Conservation (phyloP, 2,888 invertebrate genomes). For the Diarsia brunnea region DNA sequence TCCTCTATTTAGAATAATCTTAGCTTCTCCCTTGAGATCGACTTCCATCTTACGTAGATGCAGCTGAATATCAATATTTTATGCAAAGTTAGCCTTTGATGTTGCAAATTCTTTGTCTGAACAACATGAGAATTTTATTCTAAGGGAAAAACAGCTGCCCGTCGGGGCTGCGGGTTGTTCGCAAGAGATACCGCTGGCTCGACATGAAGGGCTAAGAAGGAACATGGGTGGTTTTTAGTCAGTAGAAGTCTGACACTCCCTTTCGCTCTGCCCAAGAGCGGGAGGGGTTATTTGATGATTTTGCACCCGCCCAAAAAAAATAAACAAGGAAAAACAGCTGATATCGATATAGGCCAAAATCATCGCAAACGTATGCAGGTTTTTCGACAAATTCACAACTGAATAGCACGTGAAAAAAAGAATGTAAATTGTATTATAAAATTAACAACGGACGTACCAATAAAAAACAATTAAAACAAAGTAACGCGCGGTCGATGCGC, state of each 20-base stretch:
- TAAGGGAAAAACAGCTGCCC: not conserved
- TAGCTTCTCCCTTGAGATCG: slow-evolving; percentile 22
- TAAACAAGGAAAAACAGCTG: not conserved
- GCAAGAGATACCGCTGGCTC: no score
- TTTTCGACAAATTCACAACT: slow-evolving; percentile 5
- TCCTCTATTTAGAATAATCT: slow-evolving; percentile 16
- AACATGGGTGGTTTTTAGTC: no score
- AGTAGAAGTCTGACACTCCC: no score
- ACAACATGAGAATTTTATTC: not conserved
- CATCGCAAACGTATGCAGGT: not conserved
- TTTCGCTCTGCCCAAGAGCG: no score
- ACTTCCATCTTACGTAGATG: slow-evolving; percentile 18
- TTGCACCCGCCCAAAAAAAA: no score
- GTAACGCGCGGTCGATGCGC: slow-evolving; percentile 65
- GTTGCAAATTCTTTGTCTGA: slow-evolving; percentile 20
- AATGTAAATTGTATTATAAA: slow-evolving; percentile 39
- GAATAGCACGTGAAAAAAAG: slow-evolving; percentile 19
- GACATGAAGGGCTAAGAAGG: no score
- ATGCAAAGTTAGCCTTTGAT: not conserved
- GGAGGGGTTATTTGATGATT: no score
- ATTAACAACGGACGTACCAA: slow-evolving; percentile 51
- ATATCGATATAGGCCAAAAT: no score
- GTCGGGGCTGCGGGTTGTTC: no score
- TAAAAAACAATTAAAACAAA: slow-evolving; percentile 69
- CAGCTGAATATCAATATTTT: slow-evolving; percentile 27